Base-by-base conservation (phyloP, 35 echinoderm and acorn worm genomes). In the Ophioderma brevispina region DNA sequence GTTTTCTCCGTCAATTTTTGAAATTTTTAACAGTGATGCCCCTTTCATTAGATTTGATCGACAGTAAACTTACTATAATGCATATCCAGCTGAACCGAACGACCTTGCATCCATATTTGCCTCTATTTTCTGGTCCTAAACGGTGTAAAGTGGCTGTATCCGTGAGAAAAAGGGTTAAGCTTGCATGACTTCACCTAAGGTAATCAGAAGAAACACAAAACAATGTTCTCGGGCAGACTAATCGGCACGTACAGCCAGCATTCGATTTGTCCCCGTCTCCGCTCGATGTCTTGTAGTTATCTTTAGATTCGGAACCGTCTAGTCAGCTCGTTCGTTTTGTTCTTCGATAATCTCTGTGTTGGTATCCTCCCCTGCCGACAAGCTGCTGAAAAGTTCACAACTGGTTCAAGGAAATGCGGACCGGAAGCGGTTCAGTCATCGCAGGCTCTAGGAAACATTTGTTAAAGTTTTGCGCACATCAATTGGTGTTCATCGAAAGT, bases 51-150 rank as follows among this genome's bases (percentile, higher is more conserved):
- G n/a, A n/a, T n/a, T n/a, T n/a, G n/a, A n/a, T n/a, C n/a, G 17
- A 35, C 31, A 18, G 6, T 21, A 3, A 31, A 91, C 90, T 91
- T 46, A 91, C 90, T 91, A 91, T 1, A 85, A 38, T 15, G 90
- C 90, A 36, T 77, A 91, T 31, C 82, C 82, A 10, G 90, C 90
- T 0, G 83, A 85, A 8, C 90, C 90, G 39, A 91, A 91, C 11
- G 90, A 84, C 75, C 75, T 37, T 35, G 82, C 90, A 91, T 0
- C 90, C 90, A 35, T 91, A 91, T 32, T 49, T 55, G 28, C 52
- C 59, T 33, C 82, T 85, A 28, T 21, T 37, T 46, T 41, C 33
- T 19, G 75, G 81, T 6, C 90, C 90, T 32, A 91, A 77, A 13
- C 75, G 40, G 3, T 91, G 82, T 30, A 91, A 43, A 1, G 90